phyloP scores from a whole-genome alignment of 2,888 invertebrate genomes.

The Thecocarcelia acutangulata region DNA sequence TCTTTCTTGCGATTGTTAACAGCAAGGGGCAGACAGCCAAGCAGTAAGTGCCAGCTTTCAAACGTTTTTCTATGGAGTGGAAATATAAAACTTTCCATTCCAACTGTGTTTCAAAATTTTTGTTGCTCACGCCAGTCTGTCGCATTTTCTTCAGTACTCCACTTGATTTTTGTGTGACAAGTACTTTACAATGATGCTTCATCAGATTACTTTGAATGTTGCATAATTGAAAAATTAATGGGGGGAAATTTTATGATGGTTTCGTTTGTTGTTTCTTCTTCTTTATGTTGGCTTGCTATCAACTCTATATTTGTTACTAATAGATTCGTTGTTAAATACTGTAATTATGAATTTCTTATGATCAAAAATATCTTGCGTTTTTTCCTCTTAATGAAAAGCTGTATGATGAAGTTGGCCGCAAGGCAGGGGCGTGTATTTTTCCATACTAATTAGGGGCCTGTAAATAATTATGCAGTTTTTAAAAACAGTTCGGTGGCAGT shows the following conservation, averaged over 20 bases:
- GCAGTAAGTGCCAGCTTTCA: slow-evolving; percentile 10
- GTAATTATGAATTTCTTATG: slow-evolving; percentile 60
- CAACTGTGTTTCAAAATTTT: slow-evolving; percentile 39
- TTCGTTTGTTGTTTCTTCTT: slow-evolving; percentile 17
- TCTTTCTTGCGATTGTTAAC: slow-evolving; percentile 75
- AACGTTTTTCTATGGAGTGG: slow-evolving; percentile 17
- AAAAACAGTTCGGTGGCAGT: too few relatives aligned
- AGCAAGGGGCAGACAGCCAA: slow-evolving; percentile 74
- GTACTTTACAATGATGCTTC: slow-evolving; percentile 72
- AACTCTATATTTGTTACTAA: slow-evolving; percentile 16
- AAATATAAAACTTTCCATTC: slow-evolving; percentile 72
- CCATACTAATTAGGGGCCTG: too few relatives aligned
- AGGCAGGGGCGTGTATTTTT: too few relatives aligned
- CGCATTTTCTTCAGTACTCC: slow-evolving; percentile 35
- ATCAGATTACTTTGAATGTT: slow-evolving; percentile 73
- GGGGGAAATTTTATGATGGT: slow-evolving; percentile 67
- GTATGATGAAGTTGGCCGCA: too few relatives aligned
- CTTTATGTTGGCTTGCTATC: too few relatives aligned
- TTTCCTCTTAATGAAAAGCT: not conserved
- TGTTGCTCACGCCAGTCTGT: not conserved
- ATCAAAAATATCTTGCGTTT: slow-evolving; percentile 43
- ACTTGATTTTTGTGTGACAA: slow-evolving; percentile 71
- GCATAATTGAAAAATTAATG: slow-evolving; percentile 78
- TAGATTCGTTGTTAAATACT: slow-evolving; percentile 59
- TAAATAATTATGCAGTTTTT: too few relatives aligned